Base-by-base conservation (phyloP, 2,888 invertebrate genomes). In the Phengaris alcon region DNA sequence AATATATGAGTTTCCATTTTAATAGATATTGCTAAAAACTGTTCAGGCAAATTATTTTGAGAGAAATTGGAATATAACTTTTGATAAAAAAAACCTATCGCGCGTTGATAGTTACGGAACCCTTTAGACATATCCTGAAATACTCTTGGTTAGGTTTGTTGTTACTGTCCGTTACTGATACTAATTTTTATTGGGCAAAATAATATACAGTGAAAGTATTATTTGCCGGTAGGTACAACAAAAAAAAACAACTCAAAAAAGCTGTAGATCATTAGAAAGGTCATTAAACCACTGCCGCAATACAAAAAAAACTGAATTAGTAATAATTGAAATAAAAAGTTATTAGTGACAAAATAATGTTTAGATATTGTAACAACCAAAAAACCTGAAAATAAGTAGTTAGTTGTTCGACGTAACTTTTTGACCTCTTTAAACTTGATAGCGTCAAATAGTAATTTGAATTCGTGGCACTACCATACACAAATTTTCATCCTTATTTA, bases 401-500 rank as follows among this genome's bases (percentile, higher is more conserved):
- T 9, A 59, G 10, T 64, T 10, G 12, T 59, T 9, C 8, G 6
- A 22, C 9, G 22, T 22, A 12, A 1, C 64, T 64, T 64, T 13
- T 35, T 44, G 12, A 35, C 44, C 64, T 64, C 35, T 64, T 64
- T 12, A 6, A 10, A 6, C 10, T 64, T 44, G 64, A 64, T 13
- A 64, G 35, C 12, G 64, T 12, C 64, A 64, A 64, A 64, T 51
- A 76, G 76, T 76, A 75, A 74, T 81, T 79, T 74, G 51, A 78
- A 85, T 84, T 84, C 84, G 75, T 74, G 76, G 77, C 78, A 82
- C 84, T 82, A 82, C 82, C 78, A 78, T 80, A 81, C 86, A 89
- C 88, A 89, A 91, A 90, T 90, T 89, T 84, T 86, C 88, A 86
- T 84, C 85, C 82, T 82, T 83, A 89, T 90, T 89, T 87, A 82